Evolutionary conservation across 1,140 invertebrate species (phyloP).

Genomic region (Caenorhabditis remanei): DNA sequence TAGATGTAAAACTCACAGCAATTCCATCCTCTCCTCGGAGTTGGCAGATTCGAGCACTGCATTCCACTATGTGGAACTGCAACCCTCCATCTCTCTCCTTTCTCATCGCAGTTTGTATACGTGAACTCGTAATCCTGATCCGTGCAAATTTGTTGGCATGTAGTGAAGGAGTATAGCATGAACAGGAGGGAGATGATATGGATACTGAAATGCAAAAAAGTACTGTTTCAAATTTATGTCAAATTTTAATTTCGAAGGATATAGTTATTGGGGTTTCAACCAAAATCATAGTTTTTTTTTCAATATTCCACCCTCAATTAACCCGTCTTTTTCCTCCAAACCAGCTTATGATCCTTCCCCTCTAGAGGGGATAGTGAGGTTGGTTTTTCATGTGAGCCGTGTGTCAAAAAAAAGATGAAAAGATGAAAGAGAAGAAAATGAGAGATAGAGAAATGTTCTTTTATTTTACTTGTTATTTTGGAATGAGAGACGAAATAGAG

Average conservation of each 20-base stretch:
- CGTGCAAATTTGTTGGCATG: slow-evolving; percentile 8
- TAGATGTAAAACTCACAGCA: background rate
- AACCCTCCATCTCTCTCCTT: slow-evolving; percentile 32
- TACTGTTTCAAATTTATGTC: background rate
- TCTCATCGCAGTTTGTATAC: slow-evolving; percentile 35
- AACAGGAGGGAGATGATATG: background rate
- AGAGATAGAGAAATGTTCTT: too few relatives aligned
- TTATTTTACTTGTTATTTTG: too few relatives aligned
- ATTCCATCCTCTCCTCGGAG: slow-evolving; percentile 33
- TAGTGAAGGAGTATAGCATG: background rate
- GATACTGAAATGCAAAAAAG: slow-evolving; percentile 13
- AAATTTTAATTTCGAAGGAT: too few relatives aligned
- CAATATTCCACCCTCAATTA: slow-evolving; percentile 57
- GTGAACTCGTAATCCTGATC: slow-evolving; percentile 45
- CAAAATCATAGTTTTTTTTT: too few relatives aligned
- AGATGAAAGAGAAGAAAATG: too few relatives aligned
- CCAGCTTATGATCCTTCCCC: too few relatives aligned
- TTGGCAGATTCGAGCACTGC: background rate
- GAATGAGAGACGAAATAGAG: too few relatives aligned
- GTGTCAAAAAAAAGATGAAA: too few relatives aligned
- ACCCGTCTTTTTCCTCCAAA: too few relatives aligned
- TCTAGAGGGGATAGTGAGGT: too few relatives aligned
- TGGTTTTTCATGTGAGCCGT: too few relatives aligned
- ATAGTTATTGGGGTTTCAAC: too few relatives aligned
- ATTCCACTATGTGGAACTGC: background rate